Evolutionary conservation across 2,888 invertebrate species (phyloP).

Genomic region (Busseola fusca): DNA sequence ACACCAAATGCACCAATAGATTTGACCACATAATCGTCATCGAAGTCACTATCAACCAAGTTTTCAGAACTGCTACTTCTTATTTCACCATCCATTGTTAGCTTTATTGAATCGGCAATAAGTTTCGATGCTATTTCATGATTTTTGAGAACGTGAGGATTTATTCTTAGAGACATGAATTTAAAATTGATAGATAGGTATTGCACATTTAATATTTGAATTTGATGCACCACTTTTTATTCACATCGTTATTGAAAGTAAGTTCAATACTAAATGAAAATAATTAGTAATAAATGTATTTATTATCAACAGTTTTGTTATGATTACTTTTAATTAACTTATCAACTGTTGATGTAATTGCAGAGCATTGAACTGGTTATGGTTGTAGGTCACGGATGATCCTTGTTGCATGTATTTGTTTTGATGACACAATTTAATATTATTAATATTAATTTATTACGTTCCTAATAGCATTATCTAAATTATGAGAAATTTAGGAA

Average conservation of each 20-base stretch:
- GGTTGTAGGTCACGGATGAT: constrained; percentile 52
- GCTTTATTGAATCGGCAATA: constrained; percentile 20
- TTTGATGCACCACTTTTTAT: not conserved
- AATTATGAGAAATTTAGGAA: constrained; percentile 3
- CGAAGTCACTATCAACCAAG: constrained; percentile 45
- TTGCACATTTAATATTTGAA: not conserved
- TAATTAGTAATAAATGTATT: constrained; percentile 8
- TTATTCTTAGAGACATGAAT: constrained; percentile 40
- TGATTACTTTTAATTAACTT: constrained; percentile 23
- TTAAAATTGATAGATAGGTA: not conserved
- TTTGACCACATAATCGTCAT: constrained; percentile 73
- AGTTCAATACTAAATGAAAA: constrained; percentile 35
- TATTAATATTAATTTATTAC: not conserved
- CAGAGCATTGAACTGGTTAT: constrained; percentile 50
- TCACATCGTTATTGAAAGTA: constrained; percentile 35
- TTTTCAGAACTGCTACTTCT: constrained; percentile 47
- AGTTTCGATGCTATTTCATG: constrained; percentile 13
- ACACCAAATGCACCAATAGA: constrained; percentile 73
- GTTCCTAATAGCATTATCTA: not conserved
- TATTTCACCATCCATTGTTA: constrained; percentile 58
- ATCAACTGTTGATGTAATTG: constrained; percentile 47
- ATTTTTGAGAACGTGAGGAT: constrained; percentile 27
- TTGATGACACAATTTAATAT: constrained; percentile 29
- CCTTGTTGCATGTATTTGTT: constrained; percentile 7
- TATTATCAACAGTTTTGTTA: constrained; percentile 33